phyloP scores from a whole-genome alignment of 2,113 vertebrate genomes.

The Furnarius figulus region DNA sequence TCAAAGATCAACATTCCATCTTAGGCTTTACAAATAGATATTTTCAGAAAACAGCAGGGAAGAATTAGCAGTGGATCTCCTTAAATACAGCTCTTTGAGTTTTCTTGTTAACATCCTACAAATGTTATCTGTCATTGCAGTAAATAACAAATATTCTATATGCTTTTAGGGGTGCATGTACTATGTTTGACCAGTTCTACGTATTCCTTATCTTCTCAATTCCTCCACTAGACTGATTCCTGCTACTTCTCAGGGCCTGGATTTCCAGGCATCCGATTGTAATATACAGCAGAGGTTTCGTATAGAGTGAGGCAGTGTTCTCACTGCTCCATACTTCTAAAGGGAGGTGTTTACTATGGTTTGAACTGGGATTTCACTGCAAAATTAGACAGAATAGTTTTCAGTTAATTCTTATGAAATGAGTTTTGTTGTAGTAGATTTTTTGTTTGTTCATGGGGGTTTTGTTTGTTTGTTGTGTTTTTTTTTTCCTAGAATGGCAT shows the following conservation, averaged over 20 bases:
- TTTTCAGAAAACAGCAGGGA: not conserved
- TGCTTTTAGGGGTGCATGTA: not conserved
- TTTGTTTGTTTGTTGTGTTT: not conserved
- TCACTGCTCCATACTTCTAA: not conserved
- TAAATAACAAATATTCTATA: not conserved
- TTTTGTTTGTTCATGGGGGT: fast-evolving
- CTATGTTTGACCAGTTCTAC: not conserved
- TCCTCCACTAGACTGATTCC: not conserved
- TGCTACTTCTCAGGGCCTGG: not conserved
- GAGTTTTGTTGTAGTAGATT: not conserved
- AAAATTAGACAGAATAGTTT: not conserved
- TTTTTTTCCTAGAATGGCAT: not conserved
- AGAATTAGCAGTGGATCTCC: not conserved
- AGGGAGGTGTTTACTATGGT: not conserved
- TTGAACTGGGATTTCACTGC: not conserved
- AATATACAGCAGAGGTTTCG: not conserved
- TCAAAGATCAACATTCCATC: not conserved
- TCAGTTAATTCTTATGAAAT: not conserved
- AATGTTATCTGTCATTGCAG: not conserved
- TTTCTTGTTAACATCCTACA: not conserved
- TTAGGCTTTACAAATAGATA: not conserved
- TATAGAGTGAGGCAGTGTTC: not conserved
- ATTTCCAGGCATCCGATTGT: not conserved
- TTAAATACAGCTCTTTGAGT: not conserved
- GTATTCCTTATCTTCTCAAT: not conserved